Conservation (phyloP, 1,140 invertebrate species). For the Drosophila arawakana region DNA sequence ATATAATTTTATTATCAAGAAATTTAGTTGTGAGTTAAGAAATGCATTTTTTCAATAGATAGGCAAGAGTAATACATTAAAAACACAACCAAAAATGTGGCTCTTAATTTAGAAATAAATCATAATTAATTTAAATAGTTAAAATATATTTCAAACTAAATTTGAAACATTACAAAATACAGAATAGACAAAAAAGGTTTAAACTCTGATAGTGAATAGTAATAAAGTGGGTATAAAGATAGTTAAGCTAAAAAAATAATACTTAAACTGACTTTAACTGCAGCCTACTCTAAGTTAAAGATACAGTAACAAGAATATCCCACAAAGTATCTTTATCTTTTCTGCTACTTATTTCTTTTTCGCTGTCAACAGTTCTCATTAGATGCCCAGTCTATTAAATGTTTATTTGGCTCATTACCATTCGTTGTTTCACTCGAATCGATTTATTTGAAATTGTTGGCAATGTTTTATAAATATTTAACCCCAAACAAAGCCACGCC, state of each 20-base stretch:
- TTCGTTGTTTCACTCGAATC: constrained; percentile 14
- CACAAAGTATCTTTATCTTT: constrained; percentile 1
- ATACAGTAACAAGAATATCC: not conserved
- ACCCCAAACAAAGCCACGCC: not conserved
- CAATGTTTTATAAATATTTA: constrained; percentile 33
- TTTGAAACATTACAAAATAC: too few species aligned
- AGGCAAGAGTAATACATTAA: too few species aligned
- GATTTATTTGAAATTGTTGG: constrained; percentile 33
- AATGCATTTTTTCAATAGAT: too few species aligned
- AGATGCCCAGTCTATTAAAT: not conserved
- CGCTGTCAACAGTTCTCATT: constrained; percentile 15
- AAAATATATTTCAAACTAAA: not conserved
- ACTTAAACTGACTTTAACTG: too few species aligned
- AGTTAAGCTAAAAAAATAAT: not conserved
- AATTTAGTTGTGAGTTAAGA: too few species aligned
- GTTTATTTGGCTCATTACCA: constrained; percentile 31
- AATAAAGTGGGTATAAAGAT: too few species aligned
- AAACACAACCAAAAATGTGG: too few species aligned
- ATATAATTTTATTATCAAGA: too few species aligned
- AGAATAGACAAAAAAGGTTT: too few species aligned
- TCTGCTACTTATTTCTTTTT: not conserved
- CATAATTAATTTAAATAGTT: not conserved
- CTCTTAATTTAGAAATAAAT: too few species aligned
- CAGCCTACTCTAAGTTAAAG: not conserved
- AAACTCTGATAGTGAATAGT: too few species aligned